Base-by-base conservation (phyloP, 2,113 vertebrate species). In the Grammomys surdaster region DNA sequence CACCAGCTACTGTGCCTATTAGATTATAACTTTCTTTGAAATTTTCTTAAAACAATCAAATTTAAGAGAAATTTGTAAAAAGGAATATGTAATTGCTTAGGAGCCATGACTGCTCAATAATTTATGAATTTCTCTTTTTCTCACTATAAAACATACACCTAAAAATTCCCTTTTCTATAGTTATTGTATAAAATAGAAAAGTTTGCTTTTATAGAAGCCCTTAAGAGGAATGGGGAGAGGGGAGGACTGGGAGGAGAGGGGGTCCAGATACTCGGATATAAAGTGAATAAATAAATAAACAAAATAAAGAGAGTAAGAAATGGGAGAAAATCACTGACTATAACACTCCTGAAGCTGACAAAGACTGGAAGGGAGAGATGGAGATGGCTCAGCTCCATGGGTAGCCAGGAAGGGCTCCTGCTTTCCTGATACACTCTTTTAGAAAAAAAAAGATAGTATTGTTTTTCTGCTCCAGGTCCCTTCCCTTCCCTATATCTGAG, bases 21-120 rank as follows among this genome's bases (percentile, higher is more conserved):
- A 54, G 94, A 70, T 93, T 73, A 22, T 88, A 80, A 48, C 24
- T 40, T 89, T 43, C 92, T 86, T 95, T 85, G 58, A 40, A 72
- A 48, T 88, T 33, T 12, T 89, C 95, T 58, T 70, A 96, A 87
- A 96, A 87, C 94, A 96, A 82, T 80, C 33, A 65, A 97, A 84
- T 56, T 93, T 75, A 65, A 19, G 26, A 86, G 48, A 89, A 96
- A 91, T 94, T 36, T 90, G 58, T 88, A 89, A 89, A 89, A 95
- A 96, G 51, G 26, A 58, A 73, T 4, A 6, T 69, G 28, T 63
- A 48, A n/a, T 54, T 82, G 63, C 36, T 67, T 19, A 67, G 67
- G 56, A 36, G 82, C 60, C 77, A 5, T 40, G 81, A 82, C 63
- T 88, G 89, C 93, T 96, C n/a, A 78, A 22, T 73, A 28, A 97